A percentile compares a stretch with the other conserved stretches of the same genome.
These are phyloP conservation scores for Drosophila nigrodunni DNA, from an alignment of 1,140 invertebrate species.

Conservation along the genomic window DNA sequence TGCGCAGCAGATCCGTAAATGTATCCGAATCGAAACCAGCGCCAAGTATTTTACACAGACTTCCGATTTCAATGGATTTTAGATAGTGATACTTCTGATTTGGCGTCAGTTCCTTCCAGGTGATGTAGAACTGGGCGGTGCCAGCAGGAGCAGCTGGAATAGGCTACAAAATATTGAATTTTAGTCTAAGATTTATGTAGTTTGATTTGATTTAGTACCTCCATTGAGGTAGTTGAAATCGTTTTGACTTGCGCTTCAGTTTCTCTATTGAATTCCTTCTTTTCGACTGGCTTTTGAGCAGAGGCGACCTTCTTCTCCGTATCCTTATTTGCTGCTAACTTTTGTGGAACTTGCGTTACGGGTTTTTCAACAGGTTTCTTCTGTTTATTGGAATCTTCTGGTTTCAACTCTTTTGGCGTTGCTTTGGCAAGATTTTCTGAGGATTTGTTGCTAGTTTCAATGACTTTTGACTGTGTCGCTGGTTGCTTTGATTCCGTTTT, in stretches of 20 bases:
- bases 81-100: conserved; percentile 74
- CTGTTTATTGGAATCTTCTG: not conserved
- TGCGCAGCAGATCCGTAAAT: conserved; percentile 62
- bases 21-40: conserved; percentile 79
- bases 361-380: not conserved
- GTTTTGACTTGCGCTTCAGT: conserved; percentile 1
- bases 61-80: conserved; percentile 65
- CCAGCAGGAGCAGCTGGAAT: conserved; percentile 61
- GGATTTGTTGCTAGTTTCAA: not conserved
- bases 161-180: conserved; percentile 38
- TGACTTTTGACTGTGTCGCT: not conserved
- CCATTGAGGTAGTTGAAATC: not conserved
- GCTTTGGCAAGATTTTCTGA: conserved; percentile 10
- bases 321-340: not conserved
- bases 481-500: conserved; percentile 14
- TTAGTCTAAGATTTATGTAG: not conserved
- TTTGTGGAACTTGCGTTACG: not conserved
- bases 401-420: not conserved
- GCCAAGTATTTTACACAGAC: conserved; percentile 73
- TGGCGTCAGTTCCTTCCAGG: conserved; percentile 76
- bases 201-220: not conserved
- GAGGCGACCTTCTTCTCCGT: not conserved
- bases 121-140: conserved; percentile 79
- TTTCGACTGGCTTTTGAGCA: too few species aligned
- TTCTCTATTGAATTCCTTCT: not conserved